These are phyloP conservation scores for Aplysia californica DNA, from an alignment of 1,140 invertebrate species.

Conservation along the genomic window DNA sequence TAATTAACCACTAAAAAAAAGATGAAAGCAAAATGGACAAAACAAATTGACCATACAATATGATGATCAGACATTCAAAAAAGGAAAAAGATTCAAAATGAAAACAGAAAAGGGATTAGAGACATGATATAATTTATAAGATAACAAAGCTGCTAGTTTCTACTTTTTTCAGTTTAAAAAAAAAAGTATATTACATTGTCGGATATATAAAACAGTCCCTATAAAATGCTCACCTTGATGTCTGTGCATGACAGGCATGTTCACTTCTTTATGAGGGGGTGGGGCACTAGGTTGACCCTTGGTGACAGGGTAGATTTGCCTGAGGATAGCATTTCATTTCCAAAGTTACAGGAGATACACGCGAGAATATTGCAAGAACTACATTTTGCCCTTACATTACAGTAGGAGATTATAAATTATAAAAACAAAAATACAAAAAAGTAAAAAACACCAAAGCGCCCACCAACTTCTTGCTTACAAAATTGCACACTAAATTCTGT, in stretches of 20 bases:
- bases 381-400: neutral
- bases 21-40: too few species aligned
- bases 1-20: too few species aligned
- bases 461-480: neutral
- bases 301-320: constrained; percentile 22
- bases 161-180: too few species aligned
- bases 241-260: constrained; percentile 29
- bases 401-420: neutral
- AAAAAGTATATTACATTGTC: neutral
- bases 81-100: neutral
- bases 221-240: constrained; percentile 20
- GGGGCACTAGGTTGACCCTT: constrained; percentile 4
- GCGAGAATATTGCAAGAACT: neutral
- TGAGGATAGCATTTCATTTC: too few species aligned
- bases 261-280: constrained; percentile 18
- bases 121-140: neutral
- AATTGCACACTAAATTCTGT: neutral
- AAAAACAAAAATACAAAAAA: neutral
- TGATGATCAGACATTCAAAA: neutral
- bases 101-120: neutral
- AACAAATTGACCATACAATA: too few species aligned
- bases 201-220: neutral
- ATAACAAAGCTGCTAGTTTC: too few species aligned
- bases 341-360: too few species aligned
- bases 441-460: neutral